Conservation (phyloP, 1,140 invertebrate genomes). For the Trissolcus basalis region DNA sequence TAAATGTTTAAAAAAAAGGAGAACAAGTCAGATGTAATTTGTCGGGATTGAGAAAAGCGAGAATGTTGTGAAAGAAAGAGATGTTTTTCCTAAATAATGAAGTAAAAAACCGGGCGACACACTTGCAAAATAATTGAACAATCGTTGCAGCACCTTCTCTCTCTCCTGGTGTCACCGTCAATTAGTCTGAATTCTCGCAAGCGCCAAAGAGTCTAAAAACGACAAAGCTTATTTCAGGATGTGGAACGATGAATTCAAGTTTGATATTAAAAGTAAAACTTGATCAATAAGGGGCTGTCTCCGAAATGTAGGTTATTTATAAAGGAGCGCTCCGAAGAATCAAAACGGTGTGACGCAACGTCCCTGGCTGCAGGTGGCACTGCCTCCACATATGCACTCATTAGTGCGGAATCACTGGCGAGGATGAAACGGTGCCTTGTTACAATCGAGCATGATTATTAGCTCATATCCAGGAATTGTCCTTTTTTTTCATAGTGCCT, state of each 20-base stretch:
- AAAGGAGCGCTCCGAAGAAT: slow-evolving; percentile 28
- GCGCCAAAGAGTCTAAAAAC: slow-evolving; percentile 9
- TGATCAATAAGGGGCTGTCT: slow-evolving; percentile 39
- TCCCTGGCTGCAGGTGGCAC: slow-evolving; percentile 35
- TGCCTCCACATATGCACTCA: slow-evolving; percentile 42
- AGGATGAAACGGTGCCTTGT: slow-evolving; percentile 47
- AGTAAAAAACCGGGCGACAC: no score
- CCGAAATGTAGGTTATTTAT: slow-evolving; percentile 49
- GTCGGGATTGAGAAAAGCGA: no score
- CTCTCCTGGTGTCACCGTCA: slow-evolving; percentile 12
- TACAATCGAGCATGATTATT: slow-evolving; percentile 9
- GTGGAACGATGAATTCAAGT: slow-evolving; percentile 28
- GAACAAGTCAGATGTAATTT: no score
- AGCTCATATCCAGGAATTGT: no score
- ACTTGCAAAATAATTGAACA: slow-evolving; percentile 16
- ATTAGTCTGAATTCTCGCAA: slow-evolving; percentile 8
- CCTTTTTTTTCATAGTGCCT: no score
- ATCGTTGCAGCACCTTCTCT: slow-evolving; percentile 3
- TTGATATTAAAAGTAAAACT: slow-evolving; percentile 18
- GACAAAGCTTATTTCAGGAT: slow-evolving; percentile 26
- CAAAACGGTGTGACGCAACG: slow-evolving; percentile 39
- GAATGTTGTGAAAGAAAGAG: no score
- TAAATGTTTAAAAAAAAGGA: no score
- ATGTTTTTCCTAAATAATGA: no score
- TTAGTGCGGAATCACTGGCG: slow-evolving; percentile 29